These are phyloP conservation scores for Silurus meridionalis DNA, from an alignment of 2,113 vertebrate species.

Conservation along the genomic window DNA sequence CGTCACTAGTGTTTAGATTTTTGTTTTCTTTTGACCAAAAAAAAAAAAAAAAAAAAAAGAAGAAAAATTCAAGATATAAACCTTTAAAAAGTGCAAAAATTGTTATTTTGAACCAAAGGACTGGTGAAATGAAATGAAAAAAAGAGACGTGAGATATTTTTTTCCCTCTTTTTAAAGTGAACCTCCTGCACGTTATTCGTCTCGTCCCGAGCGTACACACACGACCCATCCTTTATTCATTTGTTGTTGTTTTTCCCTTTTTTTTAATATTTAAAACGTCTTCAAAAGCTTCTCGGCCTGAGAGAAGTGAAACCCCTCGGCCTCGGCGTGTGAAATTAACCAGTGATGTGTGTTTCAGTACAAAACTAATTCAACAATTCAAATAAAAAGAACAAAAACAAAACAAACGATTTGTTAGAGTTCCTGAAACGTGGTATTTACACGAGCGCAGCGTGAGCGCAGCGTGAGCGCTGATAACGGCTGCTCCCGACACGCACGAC, in stretches of 20 bases:
- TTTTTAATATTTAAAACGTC: constrained; percentile 61
- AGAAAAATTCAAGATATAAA: neutral
- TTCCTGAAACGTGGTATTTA: neutral
- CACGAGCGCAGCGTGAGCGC: constrained; percentile 63
- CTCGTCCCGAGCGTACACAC: constrained; percentile 66
- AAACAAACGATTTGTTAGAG: neutral
- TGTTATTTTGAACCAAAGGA: too few species aligned
- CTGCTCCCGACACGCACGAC: constrained; percentile 80
- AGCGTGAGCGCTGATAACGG: constrained; percentile 86
- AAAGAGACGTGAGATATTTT: neutral
- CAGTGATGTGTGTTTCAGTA: constrained; percentile 47
- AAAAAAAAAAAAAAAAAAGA: neutral
- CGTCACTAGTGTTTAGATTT: too few species aligned
- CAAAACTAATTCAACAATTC: constrained; percentile 38
- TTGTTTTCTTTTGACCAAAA: neutral
- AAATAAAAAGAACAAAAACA: neutral
- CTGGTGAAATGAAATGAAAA: neutral
- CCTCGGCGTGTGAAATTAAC: constrained; percentile 60
- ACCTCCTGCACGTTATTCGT: neutral
- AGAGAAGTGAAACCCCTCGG: constrained; percentile 23
- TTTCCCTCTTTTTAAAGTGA: constrained; percentile 38
- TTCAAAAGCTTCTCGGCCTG: constrained; percentile 56
- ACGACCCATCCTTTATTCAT: constrained; percentile 66
- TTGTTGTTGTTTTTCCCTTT: constrained; percentile 53
- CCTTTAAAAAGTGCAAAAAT: neutral